Percentiles rank a stretch among this genome's conserved stretches.
Conservation (phyloP, 2,797 vertebrate species). For the Glyptemys insculpta region DNA sequence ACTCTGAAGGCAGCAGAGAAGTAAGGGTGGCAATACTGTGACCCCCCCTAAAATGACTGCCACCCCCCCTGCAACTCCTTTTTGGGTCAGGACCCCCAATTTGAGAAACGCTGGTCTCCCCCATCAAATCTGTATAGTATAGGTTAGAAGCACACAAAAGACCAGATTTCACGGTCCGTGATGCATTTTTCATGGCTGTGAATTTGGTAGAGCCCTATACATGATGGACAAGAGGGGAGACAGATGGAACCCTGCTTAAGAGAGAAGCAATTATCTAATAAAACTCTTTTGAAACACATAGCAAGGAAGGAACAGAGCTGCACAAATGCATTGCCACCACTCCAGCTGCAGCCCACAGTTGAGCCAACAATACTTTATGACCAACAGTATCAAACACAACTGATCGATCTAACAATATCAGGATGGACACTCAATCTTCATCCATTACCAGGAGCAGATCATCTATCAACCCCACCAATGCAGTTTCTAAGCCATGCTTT, state of each 20-base stretch:
- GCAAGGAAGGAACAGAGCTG: background rate
- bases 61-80: too few species aligned
- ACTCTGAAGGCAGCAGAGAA: too few species aligned
- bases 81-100: too few species aligned
- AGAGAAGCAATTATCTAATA: rapidly evolving
- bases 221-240: background rate
- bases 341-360: background rate
- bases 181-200: too few species aligned
- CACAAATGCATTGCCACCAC: background rate
- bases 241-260: background rate
- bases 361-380: background rate
- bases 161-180: too few species aligned
- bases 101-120: too few species aligned
- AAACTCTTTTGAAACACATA: background rate
- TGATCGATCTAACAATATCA: background rate
- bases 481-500: background rate
- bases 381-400: background rate
- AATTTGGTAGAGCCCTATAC: too few species aligned
- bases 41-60: too few species aligned
- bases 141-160: too few species aligned
- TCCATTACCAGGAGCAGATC: background rate
- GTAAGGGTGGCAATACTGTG: too few species aligned
- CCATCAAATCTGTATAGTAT: too few species aligned
- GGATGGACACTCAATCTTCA: background rate
- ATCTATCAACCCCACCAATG: background rate